Base-by-base conservation (phyloP, 2,113 vertebrate species). In the Coptodon rendalli region DNA sequence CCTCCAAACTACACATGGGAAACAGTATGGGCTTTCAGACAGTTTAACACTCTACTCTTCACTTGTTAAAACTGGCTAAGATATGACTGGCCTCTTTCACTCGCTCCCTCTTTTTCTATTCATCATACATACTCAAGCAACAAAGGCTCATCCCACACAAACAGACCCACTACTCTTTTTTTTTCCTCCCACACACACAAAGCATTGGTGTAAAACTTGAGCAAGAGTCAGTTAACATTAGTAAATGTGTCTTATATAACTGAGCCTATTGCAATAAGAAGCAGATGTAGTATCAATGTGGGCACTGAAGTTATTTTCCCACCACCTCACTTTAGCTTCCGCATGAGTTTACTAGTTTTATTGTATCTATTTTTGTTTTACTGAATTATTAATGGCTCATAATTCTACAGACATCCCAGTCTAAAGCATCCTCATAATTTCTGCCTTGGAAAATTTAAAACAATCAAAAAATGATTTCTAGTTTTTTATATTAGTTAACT, bases 21-120 rank as follows among this genome's bases (percentile, higher is more conserved):
- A 86, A 91, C 85, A 88, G 87, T 86, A 57, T 86, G 80, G 45
- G 89, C 91, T 83, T 90, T 93, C 85, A 90, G 87, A 89, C 52
- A 83, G 48, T 48, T 50, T 50, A 54, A 84, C 45, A n/a, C 27
- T 83, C 34, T 82, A 71, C 85, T 85, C 87, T 88, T 73, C 27
- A 31, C 53, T 81, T 45, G 27, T 45, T 81, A n/a, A 61, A 82
- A 78, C 68, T 85, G 27, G 24, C 7, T 54, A 45, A n/a, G 43
- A 76, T 48, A 54, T 84, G 53, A 89, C 73, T 92, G 84, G 86
- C 68, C 84, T 89, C 82, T 89, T 83, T 89, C 82, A 89, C 82
- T 79, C 48, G 24, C 29, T 50, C 63, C 36, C 6, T 54, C 50
- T 79, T 53, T 12, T 73, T 81, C 40, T 78, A 52, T 81, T 80